These are phyloP conservation scores for Pogonomyrmex californicus DNA, from an alignment of 1,140 invertebrate species.

Conservation along the genomic window DNA sequence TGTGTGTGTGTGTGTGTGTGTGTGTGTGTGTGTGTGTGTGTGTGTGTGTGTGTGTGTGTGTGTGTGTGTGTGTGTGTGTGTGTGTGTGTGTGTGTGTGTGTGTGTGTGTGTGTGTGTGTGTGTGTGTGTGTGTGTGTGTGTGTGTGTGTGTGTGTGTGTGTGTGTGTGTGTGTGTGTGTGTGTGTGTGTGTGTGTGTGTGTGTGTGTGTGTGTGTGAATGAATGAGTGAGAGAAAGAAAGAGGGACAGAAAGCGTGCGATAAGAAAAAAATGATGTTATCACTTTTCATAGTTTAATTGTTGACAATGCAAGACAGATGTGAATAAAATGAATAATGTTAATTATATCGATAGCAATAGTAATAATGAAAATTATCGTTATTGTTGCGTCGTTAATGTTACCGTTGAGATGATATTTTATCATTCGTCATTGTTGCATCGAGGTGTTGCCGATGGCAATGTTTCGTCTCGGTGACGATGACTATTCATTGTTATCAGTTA, in stretches of 20 bases:
- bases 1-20: too few relatives aligned
- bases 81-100: too few relatives aligned
- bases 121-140: too few relatives aligned
- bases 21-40: too few relatives aligned
- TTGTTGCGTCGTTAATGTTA: conserved; percentile 57
- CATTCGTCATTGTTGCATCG: conserved; percentile 47
- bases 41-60: too few relatives aligned
- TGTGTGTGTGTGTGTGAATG: too few relatives aligned
- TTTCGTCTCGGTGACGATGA: conserved; percentile 32
- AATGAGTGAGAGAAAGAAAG: not conserved
- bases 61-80: too few relatives aligned
- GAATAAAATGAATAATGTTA: conserved; percentile 42
- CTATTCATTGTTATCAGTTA: conserved; percentile 62
- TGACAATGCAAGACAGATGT: conserved; percentile 37
- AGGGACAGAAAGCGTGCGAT: not conserved
- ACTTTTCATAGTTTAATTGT: conserved; percentile 51
- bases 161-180: too few relatives aligned
- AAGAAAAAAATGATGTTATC: conserved; percentile 39
- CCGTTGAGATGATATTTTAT: conserved; percentile 55
- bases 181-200: too few relatives aligned
- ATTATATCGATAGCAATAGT: conserved; percentile 52
- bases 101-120: too few relatives aligned
- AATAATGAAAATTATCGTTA: conserved; percentile 56
- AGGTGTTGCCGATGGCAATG: conserved; percentile 6
- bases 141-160: too few relatives aligned